Conservation (phyloP, 2,113 vertebrate genomes). For the Nansenia antarctica region DNA sequence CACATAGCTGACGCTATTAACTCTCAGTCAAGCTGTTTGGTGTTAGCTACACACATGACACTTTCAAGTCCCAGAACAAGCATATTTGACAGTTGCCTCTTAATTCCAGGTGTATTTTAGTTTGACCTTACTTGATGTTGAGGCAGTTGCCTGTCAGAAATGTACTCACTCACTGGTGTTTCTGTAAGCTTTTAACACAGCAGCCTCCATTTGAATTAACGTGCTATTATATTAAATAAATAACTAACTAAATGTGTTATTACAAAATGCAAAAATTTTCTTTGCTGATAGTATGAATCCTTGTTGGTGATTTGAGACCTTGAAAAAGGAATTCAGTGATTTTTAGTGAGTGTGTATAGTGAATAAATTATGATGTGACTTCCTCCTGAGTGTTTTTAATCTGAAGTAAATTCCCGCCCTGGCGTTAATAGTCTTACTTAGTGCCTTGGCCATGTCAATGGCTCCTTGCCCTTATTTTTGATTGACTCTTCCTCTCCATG, state of each 20-base stretch:
- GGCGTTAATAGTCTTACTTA: background rate
- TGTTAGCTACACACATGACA: constrained; percentile 23
- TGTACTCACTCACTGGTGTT: too few species aligned
- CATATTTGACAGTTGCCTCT: constrained; percentile 15
- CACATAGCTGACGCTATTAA: constrained; percentile 14
- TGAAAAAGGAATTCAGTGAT: background rate
- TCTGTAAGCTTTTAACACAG: background rate
- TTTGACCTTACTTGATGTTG: constrained; percentile 5
- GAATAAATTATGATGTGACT: background rate
- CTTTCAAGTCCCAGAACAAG: background rate
- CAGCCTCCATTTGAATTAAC: background rate
- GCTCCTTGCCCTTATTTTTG: background rate
- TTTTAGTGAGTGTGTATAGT: background rate
- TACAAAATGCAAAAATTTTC: background rate
- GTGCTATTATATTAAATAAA: background rate
- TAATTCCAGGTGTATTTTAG: constrained; percentile 21
- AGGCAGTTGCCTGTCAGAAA: background rate
- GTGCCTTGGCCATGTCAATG: constrained; percentile 1
- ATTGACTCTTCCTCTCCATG: background rate
- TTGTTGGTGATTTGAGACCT: background rate
- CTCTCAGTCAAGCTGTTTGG: constrained; percentile 16
- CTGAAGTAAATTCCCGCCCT: background rate
- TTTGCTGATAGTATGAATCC: background rate
- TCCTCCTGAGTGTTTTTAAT: background rate
- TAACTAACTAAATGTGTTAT: too few species aligned